A percentile compares a stretch with the other conserved stretches of the same genome.
phyloP scores from a whole-genome alignment of 2,113 vertebrate genomes.

The Ibidorhyncha struthersii region DNA sequence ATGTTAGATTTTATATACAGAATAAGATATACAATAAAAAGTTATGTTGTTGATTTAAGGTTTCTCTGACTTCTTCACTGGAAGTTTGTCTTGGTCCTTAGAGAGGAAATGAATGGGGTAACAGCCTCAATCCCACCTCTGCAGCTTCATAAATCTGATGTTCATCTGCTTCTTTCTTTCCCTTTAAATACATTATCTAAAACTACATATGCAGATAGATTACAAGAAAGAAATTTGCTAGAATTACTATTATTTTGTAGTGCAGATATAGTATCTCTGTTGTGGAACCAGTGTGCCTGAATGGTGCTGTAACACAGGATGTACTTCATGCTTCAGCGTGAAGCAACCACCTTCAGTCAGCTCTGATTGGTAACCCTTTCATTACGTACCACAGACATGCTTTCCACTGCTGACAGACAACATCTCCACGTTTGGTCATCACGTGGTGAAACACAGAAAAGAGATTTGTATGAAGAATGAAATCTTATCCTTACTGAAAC shows the following conservation, averaged over 20 bases:
- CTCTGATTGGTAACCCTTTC: neutral
- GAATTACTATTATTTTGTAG: neutral
- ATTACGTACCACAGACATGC: neutral
- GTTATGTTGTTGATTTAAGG: neutral
- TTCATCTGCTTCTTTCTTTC: neutral
- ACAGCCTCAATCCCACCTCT: neutral
- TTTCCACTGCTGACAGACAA: neutral
- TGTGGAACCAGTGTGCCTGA: neutral
- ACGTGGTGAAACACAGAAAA: neutral
- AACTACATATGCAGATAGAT: neutral
- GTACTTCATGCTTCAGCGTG: neutral
- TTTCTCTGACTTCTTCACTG: neutral
- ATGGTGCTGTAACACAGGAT: neutral
- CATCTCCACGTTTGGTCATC: neutral
- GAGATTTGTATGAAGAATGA: neutral
- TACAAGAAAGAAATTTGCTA: neutral
- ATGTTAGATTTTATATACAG: neutral
- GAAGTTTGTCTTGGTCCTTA: neutral
- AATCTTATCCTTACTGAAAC: neutral
- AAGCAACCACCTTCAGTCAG: neutral
- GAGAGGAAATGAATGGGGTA: neutral
- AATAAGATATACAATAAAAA: neutral
- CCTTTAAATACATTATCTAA: neutral
- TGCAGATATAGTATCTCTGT: neutral
- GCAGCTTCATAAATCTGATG: neutral